These are phyloP conservation scores for Hipposideros armiger DNA, from an alignment of 2,113 vertebrate genomes.

Conservation along the genomic window DNA sequence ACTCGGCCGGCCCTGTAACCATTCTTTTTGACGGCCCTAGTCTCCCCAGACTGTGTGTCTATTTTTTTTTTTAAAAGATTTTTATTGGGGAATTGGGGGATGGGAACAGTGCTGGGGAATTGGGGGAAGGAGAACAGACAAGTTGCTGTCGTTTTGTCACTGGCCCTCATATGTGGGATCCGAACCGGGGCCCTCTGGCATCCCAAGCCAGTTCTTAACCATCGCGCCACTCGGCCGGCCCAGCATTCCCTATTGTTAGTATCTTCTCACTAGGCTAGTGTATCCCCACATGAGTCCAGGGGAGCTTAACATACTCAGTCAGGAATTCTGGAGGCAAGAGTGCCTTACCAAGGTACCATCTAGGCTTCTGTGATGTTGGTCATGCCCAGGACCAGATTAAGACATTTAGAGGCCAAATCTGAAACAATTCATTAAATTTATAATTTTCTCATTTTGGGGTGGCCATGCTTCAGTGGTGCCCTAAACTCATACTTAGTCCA, in stretches of 20 bases:
- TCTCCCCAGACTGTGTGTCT: too few relatives aligned
- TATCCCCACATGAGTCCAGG: not conserved
- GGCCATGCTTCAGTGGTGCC: not conserved
- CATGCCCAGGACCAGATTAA: conserved; percentile 26
- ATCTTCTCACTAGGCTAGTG: not conserved
- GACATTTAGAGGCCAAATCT: conserved; percentile 30
- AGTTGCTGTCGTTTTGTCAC: too few relatives aligned
- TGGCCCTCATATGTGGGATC: too few relatives aligned
- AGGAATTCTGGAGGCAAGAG: not conserved
- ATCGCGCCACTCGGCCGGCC: too few relatives aligned
- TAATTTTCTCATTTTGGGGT: conserved; percentile 41
- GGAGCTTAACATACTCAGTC: not conserved
- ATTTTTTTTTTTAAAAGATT: not conserved
- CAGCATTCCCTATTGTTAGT: conserved; percentile 43
- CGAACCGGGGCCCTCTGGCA: too few relatives aligned
- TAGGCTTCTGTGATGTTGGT: not conserved
- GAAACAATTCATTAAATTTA: conserved; percentile 29
- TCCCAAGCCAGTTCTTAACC: too few relatives aligned
- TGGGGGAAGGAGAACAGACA: too few relatives aligned
- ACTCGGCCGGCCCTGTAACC: too few relatives aligned
- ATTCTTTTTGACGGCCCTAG: too few relatives aligned
- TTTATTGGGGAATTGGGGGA: too few relatives aligned
- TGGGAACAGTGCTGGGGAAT: too few relatives aligned
- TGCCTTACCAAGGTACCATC: not conserved
- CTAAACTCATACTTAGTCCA: not conserved